Percentiles rank a stretch among this genome's conserved stretches.
These are phyloP conservation scores for Agriopis marginaria DNA, from an alignment of 2,888 invertebrate genomes.

Conservation along the genomic window DNA sequence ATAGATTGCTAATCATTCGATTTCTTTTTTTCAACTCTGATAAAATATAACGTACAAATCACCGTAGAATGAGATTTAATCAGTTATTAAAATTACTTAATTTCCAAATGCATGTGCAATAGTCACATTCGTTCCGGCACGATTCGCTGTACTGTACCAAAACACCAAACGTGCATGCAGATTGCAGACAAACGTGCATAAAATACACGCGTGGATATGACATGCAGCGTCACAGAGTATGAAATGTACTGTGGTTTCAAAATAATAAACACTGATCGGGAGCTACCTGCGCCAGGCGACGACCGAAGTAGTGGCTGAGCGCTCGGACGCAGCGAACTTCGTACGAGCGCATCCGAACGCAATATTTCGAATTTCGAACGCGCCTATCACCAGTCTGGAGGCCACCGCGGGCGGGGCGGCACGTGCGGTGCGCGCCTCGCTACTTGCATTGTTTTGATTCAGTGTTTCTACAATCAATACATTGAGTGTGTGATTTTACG, in stretches of 20 bases:
- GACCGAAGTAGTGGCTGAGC: conserved; percentile 44
- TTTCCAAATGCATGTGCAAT: conserved; percentile 16
- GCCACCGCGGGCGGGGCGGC: conserved; percentile 85
- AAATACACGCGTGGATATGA: conserved; percentile 32
- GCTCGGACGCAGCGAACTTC: conserved; percentile 69
- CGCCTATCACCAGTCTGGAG: conserved; percentile 71
- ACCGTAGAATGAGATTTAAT: not conserved
- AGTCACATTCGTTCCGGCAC: conserved; percentile 20
- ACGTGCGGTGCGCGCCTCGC: conserved; percentile 84
- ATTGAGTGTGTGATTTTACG: conserved; percentile 66
- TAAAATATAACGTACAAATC: too few species aligned
- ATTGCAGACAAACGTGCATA: conserved; percentile 35
- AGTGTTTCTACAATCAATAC: conserved; percentile 81
- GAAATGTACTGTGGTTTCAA: conserved; percentile 54
- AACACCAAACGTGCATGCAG: conserved; percentile 31
- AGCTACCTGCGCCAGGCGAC: conserved; percentile 58
- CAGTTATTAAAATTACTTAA: too few species aligned
- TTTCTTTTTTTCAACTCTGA: too few species aligned
- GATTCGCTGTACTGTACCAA: conserved; percentile 19
- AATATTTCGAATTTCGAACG: conserved; percentile 64
- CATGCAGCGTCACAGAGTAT: conserved; percentile 47
- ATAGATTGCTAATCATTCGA: too few species aligned
- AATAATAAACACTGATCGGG: conserved; percentile 66
- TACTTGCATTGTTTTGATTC: conserved; percentile 77
- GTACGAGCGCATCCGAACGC: conserved; percentile 75